Evolutionary conservation across 2,888 invertebrate species (phyloP).

Genomic region (Bedellia somnulentella): DNA sequence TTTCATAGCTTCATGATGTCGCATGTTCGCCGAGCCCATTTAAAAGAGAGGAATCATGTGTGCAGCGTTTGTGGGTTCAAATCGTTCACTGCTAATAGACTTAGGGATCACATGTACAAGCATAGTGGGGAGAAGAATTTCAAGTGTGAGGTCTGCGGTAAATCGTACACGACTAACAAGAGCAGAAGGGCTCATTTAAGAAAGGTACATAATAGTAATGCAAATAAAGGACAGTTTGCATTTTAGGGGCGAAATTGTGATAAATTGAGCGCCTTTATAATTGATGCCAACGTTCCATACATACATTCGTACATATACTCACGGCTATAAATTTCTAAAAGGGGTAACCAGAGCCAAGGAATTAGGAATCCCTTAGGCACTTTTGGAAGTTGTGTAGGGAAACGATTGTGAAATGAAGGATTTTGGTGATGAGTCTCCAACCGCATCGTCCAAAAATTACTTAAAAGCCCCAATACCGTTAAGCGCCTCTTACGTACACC

Average conservation of each 20-base stretch:
- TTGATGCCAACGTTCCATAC: no score
- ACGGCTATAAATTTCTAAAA: no score
- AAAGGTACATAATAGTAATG: conserved; percentile 1
- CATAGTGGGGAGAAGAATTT: conserved; percentile 52
- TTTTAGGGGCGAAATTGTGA: not conserved
- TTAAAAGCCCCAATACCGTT: no score
- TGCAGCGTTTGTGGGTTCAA: conserved; percentile 46
- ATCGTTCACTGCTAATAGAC: conserved; percentile 43
- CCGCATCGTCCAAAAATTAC: no score
- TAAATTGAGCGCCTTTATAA: no score
- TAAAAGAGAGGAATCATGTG: conserved; percentile 37
- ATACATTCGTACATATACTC: no score
- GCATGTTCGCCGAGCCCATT: conserved; percentile 36
- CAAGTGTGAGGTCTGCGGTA: conserved; percentile 40
- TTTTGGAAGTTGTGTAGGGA: no score
- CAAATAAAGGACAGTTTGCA: not conserved
- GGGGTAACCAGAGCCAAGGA: no score
- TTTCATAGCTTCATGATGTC: conserved; percentile 52
- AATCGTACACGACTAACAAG: conserved; percentile 44
- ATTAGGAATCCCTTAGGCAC: no score
- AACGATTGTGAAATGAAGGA: no score
- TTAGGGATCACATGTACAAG: conserved; percentile 53
- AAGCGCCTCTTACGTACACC: no score
- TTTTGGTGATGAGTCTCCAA: no score
- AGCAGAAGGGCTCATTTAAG: conserved; percentile 36